Conservation (phyloP, 2,888 invertebrate species). For the Monoplex corrugatus region DNA sequence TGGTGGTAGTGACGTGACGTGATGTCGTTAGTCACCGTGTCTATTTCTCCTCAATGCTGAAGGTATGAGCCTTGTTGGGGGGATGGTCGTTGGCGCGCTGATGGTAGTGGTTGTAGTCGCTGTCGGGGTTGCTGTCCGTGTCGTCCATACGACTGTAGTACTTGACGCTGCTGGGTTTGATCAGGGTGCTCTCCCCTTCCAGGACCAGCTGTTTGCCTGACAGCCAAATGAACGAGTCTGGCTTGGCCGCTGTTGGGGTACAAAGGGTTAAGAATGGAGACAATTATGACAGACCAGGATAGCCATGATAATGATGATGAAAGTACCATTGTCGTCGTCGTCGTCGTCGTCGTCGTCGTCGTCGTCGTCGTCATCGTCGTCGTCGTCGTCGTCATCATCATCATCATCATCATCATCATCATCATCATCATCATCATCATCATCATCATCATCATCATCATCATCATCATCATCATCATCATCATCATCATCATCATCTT, state of each 20-base stretch:
- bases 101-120: slow-evolving; percentile 48
- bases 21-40: neutral
- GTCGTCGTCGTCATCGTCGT: slow-evolving; percentile 28
- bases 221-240: slow-evolving; percentile 72
- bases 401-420: slow-evolving; percentile 19
- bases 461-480: neutral
- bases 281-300: no score
- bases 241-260: slow-evolving; percentile 63
- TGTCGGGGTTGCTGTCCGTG: slow-evolving; percentile 59
- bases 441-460: slow-evolving; percentile 36
- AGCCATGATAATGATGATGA: no score
- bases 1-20: neutral
- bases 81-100: slow-evolving; percentile 40
- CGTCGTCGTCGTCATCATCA: slow-evolving; percentile 40
- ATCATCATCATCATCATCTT: neutral
- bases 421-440: neutral
- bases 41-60: neutral
- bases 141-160: slow-evolving; percentile 79
- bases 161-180: slow-evolving; percentile 75
- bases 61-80: neutral
- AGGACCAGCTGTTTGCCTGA: slow-evolving; percentile 54
- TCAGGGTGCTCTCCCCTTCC: slow-evolving; percentile 69
- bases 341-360: slow-evolving; percentile 11
- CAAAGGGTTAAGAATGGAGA: neutral
- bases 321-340: no score